These are phyloP conservation scores for Cinara cedri DNA, from an alignment of 2,888 invertebrate genomes.

Conservation along the genomic window DNA sequence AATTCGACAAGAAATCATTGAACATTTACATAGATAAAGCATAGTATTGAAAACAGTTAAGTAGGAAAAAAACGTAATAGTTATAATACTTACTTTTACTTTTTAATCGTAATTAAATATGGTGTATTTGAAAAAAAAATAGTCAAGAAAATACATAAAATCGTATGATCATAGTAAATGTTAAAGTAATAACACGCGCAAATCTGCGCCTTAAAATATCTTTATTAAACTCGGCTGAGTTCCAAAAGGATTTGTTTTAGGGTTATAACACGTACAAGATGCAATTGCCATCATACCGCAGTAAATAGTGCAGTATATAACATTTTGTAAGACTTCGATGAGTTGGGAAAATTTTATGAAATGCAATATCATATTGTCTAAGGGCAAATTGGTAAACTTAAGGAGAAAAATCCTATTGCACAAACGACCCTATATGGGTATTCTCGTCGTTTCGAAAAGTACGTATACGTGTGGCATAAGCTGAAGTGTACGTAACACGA, in stretches of 20 bases:
- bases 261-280: not conserved
- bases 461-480: conserved; percentile 31
- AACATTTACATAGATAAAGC: not conserved
- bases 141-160: no score
- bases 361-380: conserved; percentile 20
- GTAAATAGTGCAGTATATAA: not conserved
- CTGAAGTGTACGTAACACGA: conserved; percentile 18
- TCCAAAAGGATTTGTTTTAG: not conserved
- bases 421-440: not conserved
- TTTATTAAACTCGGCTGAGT: not conserved
- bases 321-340: conserved; percentile 13
- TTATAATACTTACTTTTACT: no score
- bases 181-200: no score
- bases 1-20: not conserved
- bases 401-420: conserved; percentile 40
- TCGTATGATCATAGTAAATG: no score
- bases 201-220: not conserved
- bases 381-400: conserved; percentile 37
- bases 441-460: conserved; percentile 15
- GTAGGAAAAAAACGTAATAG: not conserved
- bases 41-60: not conserved
- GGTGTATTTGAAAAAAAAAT: no score
- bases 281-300: not conserved
- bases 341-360: conserved; percentile 13
- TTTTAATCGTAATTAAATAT: no score